Evolutionary conservation across 1,140 invertebrate species (phyloP).

Genomic region (Chrysopa pallens): DNA sequence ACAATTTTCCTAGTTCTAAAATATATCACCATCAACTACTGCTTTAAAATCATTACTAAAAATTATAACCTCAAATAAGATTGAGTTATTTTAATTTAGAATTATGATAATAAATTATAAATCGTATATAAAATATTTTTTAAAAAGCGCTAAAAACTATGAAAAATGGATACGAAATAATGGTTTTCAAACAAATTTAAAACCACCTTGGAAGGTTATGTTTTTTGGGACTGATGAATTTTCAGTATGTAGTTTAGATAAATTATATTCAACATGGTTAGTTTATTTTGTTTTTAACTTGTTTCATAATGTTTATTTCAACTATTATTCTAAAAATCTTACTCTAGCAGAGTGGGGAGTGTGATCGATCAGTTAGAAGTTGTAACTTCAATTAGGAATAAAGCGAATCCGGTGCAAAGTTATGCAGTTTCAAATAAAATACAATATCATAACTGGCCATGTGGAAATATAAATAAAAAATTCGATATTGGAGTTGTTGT

Average conservation of each 20-base stretch:
- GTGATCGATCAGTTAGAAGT: slow-evolving; percentile 31
- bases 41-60: no score
- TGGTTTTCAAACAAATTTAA: not conserved
- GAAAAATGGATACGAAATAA: no score
- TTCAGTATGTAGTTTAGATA: slow-evolving; percentile 38
- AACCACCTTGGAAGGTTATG: slow-evolving; percentile 32
- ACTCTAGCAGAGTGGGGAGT: no score
- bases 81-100: no score
- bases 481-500: slow-evolving; percentile 51
- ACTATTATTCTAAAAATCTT: no score
- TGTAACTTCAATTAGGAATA: slow-evolving; percentile 32
- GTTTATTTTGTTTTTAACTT: slow-evolving; percentile 10
- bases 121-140: no score
- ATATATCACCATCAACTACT: no score
- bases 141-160: no score
- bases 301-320: not conserved
- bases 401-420: slow-evolving; percentile 29
- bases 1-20: no score
- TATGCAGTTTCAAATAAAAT: slow-evolving; percentile 31
- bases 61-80: no score
- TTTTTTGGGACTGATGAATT: slow-evolving; percentile 54
- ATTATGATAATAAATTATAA: no score
- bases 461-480: slow-evolving; percentile 13
- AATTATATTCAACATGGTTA: slow-evolving; percentile 28
- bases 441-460: slow-evolving; percentile 34